Evolutionary conservation across 2,113 vertebrate species (phyloP).

Genomic region (Felis catus): F.catus_Fca126_mat1.0 CM031421.1:98488001-98488500

Average conservation of each 20-base stretch:
- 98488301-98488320: not conserved
- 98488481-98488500: conserved; percentile 65
- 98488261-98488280: too few relatives aligned
- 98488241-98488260: too few relatives aligned
- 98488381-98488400: not conserved
- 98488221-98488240: too few relatives aligned
- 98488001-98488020: not conserved
- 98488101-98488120: not conserved
- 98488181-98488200: accelerated
- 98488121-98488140: not conserved
- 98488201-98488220: too few relatives aligned
- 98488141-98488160: too few relatives aligned
- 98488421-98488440: not conserved
- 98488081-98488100: not conserved
- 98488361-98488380: not conserved
- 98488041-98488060: not conserved
- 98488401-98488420: not conserved
- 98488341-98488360: not conserved
- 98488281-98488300: not conserved
- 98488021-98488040: not conserved
- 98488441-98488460: not conserved
- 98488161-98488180: accelerated
- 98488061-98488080: not conserved
- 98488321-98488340: not conserved
- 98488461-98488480: not conserved